phyloP scores from a whole-genome alignment of 2,113 vertebrate genomes.

The Ochotona princeps region DNA sequence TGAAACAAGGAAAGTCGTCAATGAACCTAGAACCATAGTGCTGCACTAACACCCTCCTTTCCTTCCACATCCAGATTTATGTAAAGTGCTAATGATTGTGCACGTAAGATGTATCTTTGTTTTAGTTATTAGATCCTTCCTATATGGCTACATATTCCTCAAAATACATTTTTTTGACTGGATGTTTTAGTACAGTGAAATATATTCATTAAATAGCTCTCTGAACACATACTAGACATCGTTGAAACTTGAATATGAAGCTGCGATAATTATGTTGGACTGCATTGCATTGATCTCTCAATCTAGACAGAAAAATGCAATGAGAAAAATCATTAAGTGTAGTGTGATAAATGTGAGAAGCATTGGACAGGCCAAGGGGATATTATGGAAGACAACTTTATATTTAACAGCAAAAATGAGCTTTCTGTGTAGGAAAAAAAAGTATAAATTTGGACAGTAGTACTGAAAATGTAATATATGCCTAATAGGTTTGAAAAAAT shows the following conservation, averaged over 20 bases:
- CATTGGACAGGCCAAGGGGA: not conserved
- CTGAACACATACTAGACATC: not conserved
- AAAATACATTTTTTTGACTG: not conserved
- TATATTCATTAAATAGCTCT: not conserved
- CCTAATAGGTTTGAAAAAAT: not conserved
- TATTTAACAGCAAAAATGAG: not conserved
- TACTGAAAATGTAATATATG: not conserved
- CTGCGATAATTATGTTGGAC: not conserved
- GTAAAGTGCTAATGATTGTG: not conserved
- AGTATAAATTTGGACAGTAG: not conserved
- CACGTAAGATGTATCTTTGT: not conserved
- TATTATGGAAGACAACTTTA: not conserved
- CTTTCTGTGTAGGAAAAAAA: not conserved
- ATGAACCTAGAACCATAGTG: not conserved
- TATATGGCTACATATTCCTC: not conserved
- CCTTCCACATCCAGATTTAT: not conserved
- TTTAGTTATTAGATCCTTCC: not conserved
- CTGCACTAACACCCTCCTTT: not conserved
- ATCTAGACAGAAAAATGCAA: not conserved
- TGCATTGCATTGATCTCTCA: not conserved
- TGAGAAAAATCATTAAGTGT: not conserved
- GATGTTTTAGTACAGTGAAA: not conserved
- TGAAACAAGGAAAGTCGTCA: constrained; percentile 46
- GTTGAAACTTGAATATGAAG: constrained; percentile 12
- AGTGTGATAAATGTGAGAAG: not conserved